Conservation (phyloP, 2,797 vertebrate species). For the Threskiornis aethiopicus region DNA sequence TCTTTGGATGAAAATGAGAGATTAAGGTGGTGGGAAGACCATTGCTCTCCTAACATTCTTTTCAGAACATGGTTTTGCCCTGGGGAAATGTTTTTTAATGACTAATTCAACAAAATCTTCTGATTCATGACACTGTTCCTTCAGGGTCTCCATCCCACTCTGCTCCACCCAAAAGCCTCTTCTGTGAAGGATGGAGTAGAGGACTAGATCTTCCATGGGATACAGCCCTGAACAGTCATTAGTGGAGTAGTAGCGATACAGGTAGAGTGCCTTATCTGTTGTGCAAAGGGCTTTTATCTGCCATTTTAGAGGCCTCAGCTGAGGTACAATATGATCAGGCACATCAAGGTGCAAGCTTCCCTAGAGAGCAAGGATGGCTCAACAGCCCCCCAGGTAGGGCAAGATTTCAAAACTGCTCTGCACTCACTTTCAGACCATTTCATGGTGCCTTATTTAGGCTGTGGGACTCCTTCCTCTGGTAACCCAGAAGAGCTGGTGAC, state of each 20-base stretch:
- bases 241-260: rapidly evolving
- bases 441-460: neutral
- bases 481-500: neutral
- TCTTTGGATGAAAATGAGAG: neutral
- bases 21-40: neutral
- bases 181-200: neutral
- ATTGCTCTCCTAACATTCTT: neutral
- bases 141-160: neutral
- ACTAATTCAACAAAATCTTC: neutral
- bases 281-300: neutral
- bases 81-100: neutral
- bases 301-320: neutral
- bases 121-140: neutral
- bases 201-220: neutral
- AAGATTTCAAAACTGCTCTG: neutral
- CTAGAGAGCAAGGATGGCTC: neutral
- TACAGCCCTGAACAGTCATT: neutral
- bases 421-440: neutral
- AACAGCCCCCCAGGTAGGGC: neutral
- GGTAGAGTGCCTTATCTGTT: neutral
- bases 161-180: neutral
- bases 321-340: neutral
- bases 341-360: neutral
- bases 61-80: neutral
- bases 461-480: neutral